These are phyloP conservation scores for Rhamphomyia laevipes DNA, from an alignment of 2,888 invertebrate genomes.

Conservation along the genomic window DNA sequence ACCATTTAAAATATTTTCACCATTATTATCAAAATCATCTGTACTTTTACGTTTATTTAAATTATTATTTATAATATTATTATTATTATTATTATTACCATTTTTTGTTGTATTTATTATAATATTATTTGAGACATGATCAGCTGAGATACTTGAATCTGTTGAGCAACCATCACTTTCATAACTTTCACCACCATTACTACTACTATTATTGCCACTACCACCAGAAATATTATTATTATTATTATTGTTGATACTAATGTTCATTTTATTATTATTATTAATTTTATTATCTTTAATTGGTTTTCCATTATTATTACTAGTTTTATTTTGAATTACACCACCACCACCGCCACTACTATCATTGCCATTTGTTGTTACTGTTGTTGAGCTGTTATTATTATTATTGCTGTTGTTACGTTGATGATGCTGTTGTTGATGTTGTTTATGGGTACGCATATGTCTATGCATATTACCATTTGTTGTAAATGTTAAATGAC, in stretches of 20 bases:
- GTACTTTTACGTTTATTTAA: constrained; percentile 28
- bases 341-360: constrained; percentile 15
- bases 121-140: constrained; percentile 31
- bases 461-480: constrained; percentile 81
- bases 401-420: constrained; percentile 22
- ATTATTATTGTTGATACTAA: background rate
- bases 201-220: constrained; percentile 7
- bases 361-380: constrained; percentile 7
- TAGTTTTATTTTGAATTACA: background rate
- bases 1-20: constrained; percentile 16
- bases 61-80: constrained; percentile 10
- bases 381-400: constrained; percentile 19
- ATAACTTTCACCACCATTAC: constrained; percentile 39
- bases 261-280: background rate
- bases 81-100: constrained; percentile 17
- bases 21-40: constrained; percentile 22
- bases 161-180: constrained; percentile 46
- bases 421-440: constrained; percentile 31
- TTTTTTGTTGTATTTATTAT: constrained; percentile 33
- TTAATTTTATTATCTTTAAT: background rate
- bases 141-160: constrained; percentile 37
- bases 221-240: background rate
- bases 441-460: constrained; percentile 56
- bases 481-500: constrained; percentile 70
- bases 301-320: background rate